Evolutionary conservation across 2,113 vertebrate genomes (phyloP), one percentile per base, ranked within the genome.

Genomic region (Bufo bufo): DNA sequence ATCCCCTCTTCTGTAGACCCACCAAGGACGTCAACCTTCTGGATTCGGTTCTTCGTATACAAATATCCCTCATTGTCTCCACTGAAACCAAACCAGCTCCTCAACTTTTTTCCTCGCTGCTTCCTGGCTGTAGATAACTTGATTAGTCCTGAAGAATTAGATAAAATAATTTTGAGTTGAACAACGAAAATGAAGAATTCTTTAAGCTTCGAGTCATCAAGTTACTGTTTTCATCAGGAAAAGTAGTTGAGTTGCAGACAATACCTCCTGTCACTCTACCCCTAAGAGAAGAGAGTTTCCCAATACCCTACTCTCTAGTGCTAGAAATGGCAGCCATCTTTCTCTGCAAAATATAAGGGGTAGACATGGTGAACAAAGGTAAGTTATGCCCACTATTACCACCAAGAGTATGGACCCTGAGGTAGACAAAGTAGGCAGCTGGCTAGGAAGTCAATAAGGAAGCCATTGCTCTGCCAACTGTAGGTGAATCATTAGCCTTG

Each of bases 1-100:
- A 82, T 82, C 80, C 80, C 13, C 80, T 50, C 20, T 59, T 56
- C 77, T 58, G 43, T 45, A n/a, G 80, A 82, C 16, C 80, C 58
- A 59, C 58, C 19, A 49, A 49, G 43, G 78, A 81, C 10, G 23
- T 81, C 43, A 23, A 80, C 56, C 33, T 50, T 52, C 54, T 80
- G 52, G 77, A 58, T 54, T 43, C 16, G 77, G 23, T 54, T 75
- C 77, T 80, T 80, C 4, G 9, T 80, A 17, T 43, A 75, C 17
- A 75, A 75, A 75, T 50, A 56, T 23, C 77, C 33, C 20, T 16
- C 11, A 54, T 82, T 50, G 49, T 84, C 20, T 52, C 50, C 47
- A 16, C 49, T 54, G 63, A 84, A 84, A 84, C 49, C 65, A 52
- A 23, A 69, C 47, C 20, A 71, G 49, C 49, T 65, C 43, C 19